Base-by-base conservation (phyloP, 1,140 invertebrate species). In the Drosophila melanica region DNA sequence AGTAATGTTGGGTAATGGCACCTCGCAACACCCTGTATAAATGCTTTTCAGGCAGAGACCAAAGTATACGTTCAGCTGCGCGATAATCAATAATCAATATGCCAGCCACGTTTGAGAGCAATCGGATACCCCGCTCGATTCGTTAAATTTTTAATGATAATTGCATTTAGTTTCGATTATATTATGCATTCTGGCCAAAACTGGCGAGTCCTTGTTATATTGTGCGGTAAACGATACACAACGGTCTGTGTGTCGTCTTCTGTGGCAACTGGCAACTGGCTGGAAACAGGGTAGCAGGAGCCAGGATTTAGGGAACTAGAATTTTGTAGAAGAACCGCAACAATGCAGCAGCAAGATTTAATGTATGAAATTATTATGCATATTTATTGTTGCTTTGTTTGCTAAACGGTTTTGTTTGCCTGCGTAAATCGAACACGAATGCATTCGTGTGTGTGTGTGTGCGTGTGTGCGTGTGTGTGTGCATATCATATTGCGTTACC, bases 321-420 rank as follows among this genome's bases (percentile, higher is more conserved):
- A 37, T 18, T 35, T 6, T 10, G 14, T 30, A 58, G 55, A 53
- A 67, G 59, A 48, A 66, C 55, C 27, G 16, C 45, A 51, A 23
- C 51, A 48, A 30, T 74, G 67, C 68, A 45, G 67, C 45, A 53
- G 63, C 44, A 74, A 66, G 75, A 72, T 87, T 60, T 74, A 81
- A 87, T 81, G 58, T 68, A 82, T 79, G 74, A 77, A 78, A 79
- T 87, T 87, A 76, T 74, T 87, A 86, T 87, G 71, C 71, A 86
- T 87, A 86, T 86, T 86, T 87, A 70, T 82, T 79, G 70, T 75
- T 72, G 53, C 51, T 75, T 75, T 85, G 81, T 85, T 70, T 85
- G 69, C 47, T 71, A 67, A 82, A 64, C 64, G 71, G 64, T 69
- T 66, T 60, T 59, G 71, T 78, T 75, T 64, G 47, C 62, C 20